These are phyloP conservation scores for Hesperia comma DNA, from an alignment of 2,888 invertebrate genomes.

Conservation along the genomic window DNA sequence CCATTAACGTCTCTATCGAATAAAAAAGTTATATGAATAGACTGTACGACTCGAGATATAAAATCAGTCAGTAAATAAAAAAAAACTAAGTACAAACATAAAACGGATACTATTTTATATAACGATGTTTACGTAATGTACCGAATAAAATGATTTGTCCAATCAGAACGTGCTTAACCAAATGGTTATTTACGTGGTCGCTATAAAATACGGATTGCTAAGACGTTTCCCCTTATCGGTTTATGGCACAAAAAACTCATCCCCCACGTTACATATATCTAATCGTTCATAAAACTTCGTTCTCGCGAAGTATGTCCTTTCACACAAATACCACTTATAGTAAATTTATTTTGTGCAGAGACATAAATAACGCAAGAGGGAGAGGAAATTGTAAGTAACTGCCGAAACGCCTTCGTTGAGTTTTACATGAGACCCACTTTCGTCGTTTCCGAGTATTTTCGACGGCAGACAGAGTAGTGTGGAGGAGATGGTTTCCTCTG, in stretches of 20 bases:
- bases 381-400: conserved; percentile 70
- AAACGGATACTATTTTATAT: too few species aligned
- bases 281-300: conserved; percentile 56
- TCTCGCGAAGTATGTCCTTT: conserved; percentile 51
- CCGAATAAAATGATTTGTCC: conserved; percentile 2
- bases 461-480: conserved; percentile 19
- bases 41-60: too few species aligned
- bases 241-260: conserved; percentile 35
- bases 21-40: too few species aligned
- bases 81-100: too few species aligned
- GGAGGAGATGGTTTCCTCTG: conserved; percentile 11
- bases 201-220: conserved; percentile 32
- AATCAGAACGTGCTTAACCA: conserved; percentile 4
- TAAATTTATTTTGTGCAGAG: conserved; percentile 69
- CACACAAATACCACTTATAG: conserved; percentile 72
- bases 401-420: conserved; percentile 53
- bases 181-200: conserved; percentile 24
- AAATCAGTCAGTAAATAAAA: too few species aligned
- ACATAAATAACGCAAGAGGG: conserved; percentile 67
- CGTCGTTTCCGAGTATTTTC: conserved; percentile 45
- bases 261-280: conserved; percentile 39
- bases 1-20: too few species aligned
- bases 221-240: conserved; percentile 30
- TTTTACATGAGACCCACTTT: conserved; percentile 44
- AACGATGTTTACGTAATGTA: background rate